phyloP scores from a whole-genome alignment of 2,797 vertebrate species.

The Lepilemur ruficaudatus region DNA sequence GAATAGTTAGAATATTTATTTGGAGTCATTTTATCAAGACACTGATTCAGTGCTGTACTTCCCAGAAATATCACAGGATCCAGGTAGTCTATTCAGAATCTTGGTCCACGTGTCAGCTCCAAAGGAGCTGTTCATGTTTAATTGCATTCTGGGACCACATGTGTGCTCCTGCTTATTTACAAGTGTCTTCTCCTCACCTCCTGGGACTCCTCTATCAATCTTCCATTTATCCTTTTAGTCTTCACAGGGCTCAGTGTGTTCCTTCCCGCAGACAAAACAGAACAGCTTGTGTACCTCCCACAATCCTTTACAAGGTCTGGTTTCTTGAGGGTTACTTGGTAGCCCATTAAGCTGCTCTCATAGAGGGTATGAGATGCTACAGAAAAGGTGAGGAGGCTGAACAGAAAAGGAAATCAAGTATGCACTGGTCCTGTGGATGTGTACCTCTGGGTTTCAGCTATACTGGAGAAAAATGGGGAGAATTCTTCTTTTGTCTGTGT shows the following conservation, averaged over 20 bases:
- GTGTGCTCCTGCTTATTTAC: constrained; percentile 49
- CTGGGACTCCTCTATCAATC: background rate
- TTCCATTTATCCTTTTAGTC: constrained; percentile 34
- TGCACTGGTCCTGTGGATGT: fast-evolving
- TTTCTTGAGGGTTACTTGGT: background rate
- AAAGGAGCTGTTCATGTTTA: constrained; percentile 50
- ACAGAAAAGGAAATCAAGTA: background rate
- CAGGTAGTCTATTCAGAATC: background rate
- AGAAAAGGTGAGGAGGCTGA: background rate
- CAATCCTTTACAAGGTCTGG: background rate
- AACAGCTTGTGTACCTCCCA: background rate
- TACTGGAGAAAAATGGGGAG: background rate
- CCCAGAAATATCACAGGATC: background rate
- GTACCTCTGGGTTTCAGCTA: background rate
- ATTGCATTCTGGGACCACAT: constrained; percentile 63
- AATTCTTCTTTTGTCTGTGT: background rate
- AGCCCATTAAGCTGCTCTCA: background rate
- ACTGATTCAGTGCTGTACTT: background rate
- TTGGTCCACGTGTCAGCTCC: background rate
- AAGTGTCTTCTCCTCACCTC: background rate
- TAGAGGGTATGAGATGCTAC: background rate
- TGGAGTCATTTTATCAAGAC: background rate
- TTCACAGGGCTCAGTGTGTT: background rate
- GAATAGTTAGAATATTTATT: background rate
- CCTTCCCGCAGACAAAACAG: constrained; percentile 21